A percentile compares a stretch with the other conserved stretches of the same genome.
These are phyloP conservation scores for Magallana ariakensis DNA, from an alignment of 1,140 invertebrate species.

Conservation along the genomic window DNA sequence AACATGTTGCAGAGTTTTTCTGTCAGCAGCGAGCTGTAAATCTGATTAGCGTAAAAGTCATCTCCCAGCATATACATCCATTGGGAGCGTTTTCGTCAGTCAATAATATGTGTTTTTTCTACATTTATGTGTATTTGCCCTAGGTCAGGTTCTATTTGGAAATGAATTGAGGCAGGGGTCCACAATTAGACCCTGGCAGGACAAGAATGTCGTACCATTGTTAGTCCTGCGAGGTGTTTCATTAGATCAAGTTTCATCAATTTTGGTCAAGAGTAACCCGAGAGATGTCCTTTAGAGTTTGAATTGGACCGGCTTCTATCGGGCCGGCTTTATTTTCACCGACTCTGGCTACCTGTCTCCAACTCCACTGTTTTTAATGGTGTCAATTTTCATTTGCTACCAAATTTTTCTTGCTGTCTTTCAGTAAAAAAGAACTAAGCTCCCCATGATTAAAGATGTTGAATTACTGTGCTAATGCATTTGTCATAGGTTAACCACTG, in stretches of 20 bases:
- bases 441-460: too few relatives aligned
- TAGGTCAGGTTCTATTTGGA: background rate
- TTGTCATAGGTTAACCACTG: too few relatives aligned
- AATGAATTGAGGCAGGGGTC: conserved; percentile 16
- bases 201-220: background rate
- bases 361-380: background rate
- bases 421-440: too few relatives aligned
- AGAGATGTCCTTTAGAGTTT: conserved; percentile 15
- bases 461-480: too few relatives aligned
- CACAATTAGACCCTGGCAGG: background rate
- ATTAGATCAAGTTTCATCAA: conserved; percentile 31
- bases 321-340: background rate
- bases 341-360: conserved; percentile 4
- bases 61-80: conserved; percentile 11
- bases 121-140: conserved; percentile 27
- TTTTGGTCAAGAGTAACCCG: conserved; percentile 15
- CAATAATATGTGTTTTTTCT: conserved; percentile 11
- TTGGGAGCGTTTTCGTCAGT: background rate
- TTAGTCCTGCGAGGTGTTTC: conserved; percentile 7
- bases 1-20: conserved; percentile 9
- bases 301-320: background rate
- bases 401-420: background rate
- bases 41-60: conserved; percentile 10
- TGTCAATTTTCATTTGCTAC: background rate
- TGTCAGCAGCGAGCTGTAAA: background rate